Evolutionary conservation across 1,140 invertebrate species (phyloP).

Genomic region (Cydia strobilella): DNA sequence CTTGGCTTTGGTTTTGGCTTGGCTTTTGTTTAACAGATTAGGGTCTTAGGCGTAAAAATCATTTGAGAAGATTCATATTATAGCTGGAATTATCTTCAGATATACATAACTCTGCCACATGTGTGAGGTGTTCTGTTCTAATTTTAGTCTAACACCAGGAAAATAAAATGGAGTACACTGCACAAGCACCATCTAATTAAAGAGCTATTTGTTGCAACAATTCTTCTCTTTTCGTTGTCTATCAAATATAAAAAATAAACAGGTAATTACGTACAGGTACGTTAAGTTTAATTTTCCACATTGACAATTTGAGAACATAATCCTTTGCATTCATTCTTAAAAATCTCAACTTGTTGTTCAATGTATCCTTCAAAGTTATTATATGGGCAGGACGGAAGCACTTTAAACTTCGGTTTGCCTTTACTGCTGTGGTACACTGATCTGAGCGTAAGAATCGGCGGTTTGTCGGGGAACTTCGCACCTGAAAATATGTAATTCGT

Average conservation of each 20-base stretch:
- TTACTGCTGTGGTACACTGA: conserved; percentile 74
- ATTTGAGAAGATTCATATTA: too few species aligned
- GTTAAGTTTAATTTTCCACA: conserved; percentile 50
- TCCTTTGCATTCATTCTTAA: conserved; percentile 72
- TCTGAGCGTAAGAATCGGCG: conserved; percentile 64
- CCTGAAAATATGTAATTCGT: conserved; percentile 47
- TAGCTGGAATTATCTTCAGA: too few species aligned
- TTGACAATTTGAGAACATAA: conserved; percentile 48
- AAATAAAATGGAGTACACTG: too few species aligned
- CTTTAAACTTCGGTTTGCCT: conserved; percentile 71
- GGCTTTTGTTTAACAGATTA: too few species aligned
- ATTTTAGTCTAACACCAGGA: too few species aligned
- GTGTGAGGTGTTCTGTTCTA: too few species aligned
- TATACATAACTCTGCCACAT: too few species aligned
- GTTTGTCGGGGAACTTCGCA: conserved; percentile 69
- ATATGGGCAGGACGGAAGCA: conserved; percentile 66
- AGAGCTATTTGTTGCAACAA: too few species aligned
- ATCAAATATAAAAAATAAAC: background rate
- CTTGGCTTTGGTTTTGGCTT: too few species aligned
- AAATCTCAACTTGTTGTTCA: conserved; percentile 72
- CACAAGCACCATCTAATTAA: too few species aligned
- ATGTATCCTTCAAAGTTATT: conserved; percentile 73
- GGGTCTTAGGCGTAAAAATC: too few species aligned
- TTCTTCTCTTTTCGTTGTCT: too few species aligned
- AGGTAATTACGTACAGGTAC: background rate